Evolutionary conservation across 2,888 invertebrate genomes (phyloP), one percentile per base, ranked within the genome.

Genomic region (Drosophila cracens): DNA sequence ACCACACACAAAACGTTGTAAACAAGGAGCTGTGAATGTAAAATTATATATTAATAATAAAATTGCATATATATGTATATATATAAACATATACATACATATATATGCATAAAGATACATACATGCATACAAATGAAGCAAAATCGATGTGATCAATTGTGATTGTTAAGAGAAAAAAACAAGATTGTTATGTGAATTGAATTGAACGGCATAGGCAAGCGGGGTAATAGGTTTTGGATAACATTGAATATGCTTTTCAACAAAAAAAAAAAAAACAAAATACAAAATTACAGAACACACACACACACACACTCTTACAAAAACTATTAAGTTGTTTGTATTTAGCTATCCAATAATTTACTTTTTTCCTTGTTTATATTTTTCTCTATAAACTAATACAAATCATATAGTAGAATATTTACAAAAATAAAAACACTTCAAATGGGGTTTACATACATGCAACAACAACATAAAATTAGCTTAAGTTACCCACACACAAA

Each of bases 21-120:
- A 93, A 92, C 91, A 92, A 91, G 92, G 93, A 93, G 93, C 93
- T 93, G 93, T 93, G 93, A 93, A 93, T 88, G 92, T 92, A 90
- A 91, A 91, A 91, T 78, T 91, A 89, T 84, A 84, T 83, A 84
- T 81, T 86, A 72, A 74, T 75, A 79, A 58, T 74, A 69, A 80
- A 60, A 72, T 59, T 61, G 76, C 63, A 71, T 75, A 69, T 68
- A 82, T 82, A 65, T 71, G 72, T 57, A 78, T 72, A 67, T 67
- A 82, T 62, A 73, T 65, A 76, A 77, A 80, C 79, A 79, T 76
- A 84, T 67, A 73, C 61, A 73, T 52, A 63, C 61, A 64, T 69
- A 68, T 65, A 87, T 83, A 59, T 84, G 77, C 62, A 83, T 76
- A 76, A 66, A 83, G 57, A 74, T 71, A 81, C 74, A 73, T 69